These are phyloP conservation scores for Drosophila meridionalis DNA, from an alignment of 2,888 invertebrate genomes.

Conservation along the genomic window DNA sequence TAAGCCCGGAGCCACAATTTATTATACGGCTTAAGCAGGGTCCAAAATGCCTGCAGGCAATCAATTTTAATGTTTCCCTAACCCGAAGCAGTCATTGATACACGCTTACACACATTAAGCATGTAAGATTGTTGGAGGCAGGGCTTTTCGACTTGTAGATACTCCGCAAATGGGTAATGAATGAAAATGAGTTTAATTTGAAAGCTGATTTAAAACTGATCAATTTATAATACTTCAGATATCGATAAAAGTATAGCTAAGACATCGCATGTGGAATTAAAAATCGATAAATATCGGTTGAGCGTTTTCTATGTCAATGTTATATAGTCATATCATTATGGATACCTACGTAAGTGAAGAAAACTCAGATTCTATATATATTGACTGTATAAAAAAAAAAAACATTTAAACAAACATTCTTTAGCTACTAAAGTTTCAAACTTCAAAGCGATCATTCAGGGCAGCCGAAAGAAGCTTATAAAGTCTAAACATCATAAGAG, in stretches of 20 bases:
- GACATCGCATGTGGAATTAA: too few relatives aligned
- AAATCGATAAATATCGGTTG: neutral
- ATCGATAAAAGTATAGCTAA: too few relatives aligned
- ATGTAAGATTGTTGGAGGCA: neutral
- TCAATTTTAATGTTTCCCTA: slow-evolving; percentile 77
- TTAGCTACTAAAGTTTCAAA: too few relatives aligned
- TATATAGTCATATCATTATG: neutral
- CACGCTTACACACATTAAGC: slow-evolving; percentile 25
- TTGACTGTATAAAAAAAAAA: too few relatives aligned
- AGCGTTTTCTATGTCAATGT: neutral
- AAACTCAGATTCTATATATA: too few relatives aligned
- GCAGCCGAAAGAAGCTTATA: neutral
- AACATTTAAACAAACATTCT: too few relatives aligned
- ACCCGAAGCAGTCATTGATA: slow-evolving; percentile 41
- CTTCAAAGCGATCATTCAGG: neutral
- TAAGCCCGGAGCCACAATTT: slow-evolving; percentile 44
- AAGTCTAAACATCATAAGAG: too few relatives aligned
- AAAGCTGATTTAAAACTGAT: too few relatives aligned
- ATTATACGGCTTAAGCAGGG: slow-evolving; percentile 46
- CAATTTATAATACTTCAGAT: too few relatives aligned
- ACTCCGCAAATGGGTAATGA: neutral
- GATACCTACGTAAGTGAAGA: too few relatives aligned
- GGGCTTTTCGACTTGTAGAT: rapidly evolving
- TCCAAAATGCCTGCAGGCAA: slow-evolving; percentile 58
- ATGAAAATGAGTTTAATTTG: too few relatives aligned